These are phyloP conservation scores for Pocillopora damicornis DNA, from an alignment of 64 coral and sea anemone genomes.

Conservation along the genomic window DNA sequence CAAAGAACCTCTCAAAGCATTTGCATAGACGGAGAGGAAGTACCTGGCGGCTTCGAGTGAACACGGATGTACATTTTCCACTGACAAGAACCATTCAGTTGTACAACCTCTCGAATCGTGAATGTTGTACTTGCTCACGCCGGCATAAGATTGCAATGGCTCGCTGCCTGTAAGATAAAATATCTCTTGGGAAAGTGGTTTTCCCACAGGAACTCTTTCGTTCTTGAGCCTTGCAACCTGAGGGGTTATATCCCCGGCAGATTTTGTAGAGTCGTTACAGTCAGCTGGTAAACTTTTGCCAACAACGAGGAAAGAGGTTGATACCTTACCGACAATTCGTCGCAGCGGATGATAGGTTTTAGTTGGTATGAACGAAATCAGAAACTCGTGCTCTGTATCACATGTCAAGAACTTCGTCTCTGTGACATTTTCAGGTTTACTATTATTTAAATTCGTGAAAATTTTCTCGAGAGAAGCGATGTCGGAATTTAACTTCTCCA, in stretches of 20 bases:
- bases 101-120: constrained; percentile 2
- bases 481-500: constrained; percentile 45
- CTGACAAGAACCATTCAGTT: constrained; percentile 31
- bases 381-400: constrained; percentile 36
- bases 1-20: constrained; percentile 38
- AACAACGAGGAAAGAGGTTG: constrained; percentile 43
- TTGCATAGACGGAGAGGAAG: constrained; percentile 56
- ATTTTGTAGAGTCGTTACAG: constrained; percentile 16
- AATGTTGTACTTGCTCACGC: constrained; percentile 8
- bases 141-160: constrained; percentile 53
- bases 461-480: constrained; percentile 24
- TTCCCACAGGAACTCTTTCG: constrained; percentile 76
- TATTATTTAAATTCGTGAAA: constrained; percentile 31
- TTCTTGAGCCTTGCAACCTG: constrained; percentile 30
- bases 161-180: constrained; percentile 61
- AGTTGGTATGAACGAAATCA: constrained; percentile 50
- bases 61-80: constrained; percentile 32
- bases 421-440: background rate
- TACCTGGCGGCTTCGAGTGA: constrained; percentile 60
- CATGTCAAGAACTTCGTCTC: constrained; percentile 17
- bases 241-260: background rate
- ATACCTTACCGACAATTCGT: constrained; percentile 56
- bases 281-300: constrained; percentile 28
- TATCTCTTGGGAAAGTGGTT: constrained; percentile 72
- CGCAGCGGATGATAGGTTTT: constrained; percentile 69